Evolutionary conservation across 2,113 vertebrate species (phyloP).

Genomic region (Nematolebias whitei): DNA sequence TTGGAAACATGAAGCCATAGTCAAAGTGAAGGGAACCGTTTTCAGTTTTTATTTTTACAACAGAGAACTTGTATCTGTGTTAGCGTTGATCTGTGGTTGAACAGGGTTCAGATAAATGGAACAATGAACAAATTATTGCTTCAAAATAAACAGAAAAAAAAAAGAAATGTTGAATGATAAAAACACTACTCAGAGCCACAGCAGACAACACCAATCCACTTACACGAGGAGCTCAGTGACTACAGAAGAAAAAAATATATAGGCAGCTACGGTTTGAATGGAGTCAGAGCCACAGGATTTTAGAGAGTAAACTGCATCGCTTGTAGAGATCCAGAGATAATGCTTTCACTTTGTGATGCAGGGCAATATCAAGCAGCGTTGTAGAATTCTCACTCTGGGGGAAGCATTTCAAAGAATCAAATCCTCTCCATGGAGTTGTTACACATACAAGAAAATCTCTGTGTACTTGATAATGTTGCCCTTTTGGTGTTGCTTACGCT

Average conservation of each 20-base stretch:
- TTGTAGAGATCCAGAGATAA: slow-evolving; percentile 85
- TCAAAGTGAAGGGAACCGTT: too few species aligned
- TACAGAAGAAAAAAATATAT: neutral
- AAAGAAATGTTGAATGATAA: slow-evolving; percentile 59
- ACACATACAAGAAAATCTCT: slow-evolving; percentile 66
- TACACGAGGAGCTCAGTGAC: slow-evolving; percentile 48
- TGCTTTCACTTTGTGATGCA: slow-evolving; percentile 81
- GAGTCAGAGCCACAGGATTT: slow-evolving; percentile 65
- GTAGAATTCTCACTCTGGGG: slow-evolving; percentile 84
- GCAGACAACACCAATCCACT: slow-evolving; percentile 49
- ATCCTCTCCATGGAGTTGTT: slow-evolving; percentile 77
- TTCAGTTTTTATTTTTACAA: slow-evolving; percentile 13
- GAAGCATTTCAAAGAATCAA: slow-evolving; percentile 85
- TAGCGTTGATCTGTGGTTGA: slow-evolving; percentile 1
- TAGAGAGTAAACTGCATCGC: slow-evolving; percentile 74
- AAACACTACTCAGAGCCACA: slow-evolving; percentile 56
- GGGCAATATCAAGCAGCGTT: slow-evolving; percentile 85
- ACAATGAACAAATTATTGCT: too few species aligned
- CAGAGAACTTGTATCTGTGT: slow-evolving; percentile 12
- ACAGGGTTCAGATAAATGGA: slow-evolving; percentile 22
- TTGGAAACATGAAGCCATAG: neutral
- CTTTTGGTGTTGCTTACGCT: slow-evolving; percentile 51
- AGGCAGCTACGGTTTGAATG: slow-evolving; percentile 46
- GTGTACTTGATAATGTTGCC: slow-evolving; percentile 53
- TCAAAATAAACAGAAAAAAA: slow-evolving; percentile 47